Base-by-base conservation (phyloP, 2,888 invertebrate species). In the Rapana venosa region DNA sequence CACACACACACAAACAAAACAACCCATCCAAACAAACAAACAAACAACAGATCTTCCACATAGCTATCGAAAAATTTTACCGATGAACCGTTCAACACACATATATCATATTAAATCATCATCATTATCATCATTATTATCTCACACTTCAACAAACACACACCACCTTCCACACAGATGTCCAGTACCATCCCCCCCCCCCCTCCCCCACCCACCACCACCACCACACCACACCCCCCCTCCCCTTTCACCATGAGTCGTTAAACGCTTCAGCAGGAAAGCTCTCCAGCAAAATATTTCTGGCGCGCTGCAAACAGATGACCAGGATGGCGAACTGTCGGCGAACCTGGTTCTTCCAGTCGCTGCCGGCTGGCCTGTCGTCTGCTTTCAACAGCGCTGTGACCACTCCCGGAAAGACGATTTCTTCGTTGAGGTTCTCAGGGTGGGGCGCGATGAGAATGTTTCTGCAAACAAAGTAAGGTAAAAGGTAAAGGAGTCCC, bases 401-500 rank as follows among this genome's bases (percentile, higher is more conserved):
- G 1, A 92, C 91, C 0, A 95, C 91, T 13, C 95, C 95, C 0
- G 95, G 95, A 90, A 94, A 95, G 74, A 94, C 91, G 47, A 93
- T 92, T 35, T 94, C 94, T 81, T 93, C 91, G 85, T 94, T 93
- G 35, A 94, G 88, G 91, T 94, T 93, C 66, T 93, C 93, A 0
- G 94, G 93, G 88, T 94, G 94, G 15, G 95, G 95, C n/a, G 94
- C 93, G 26, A 94, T 91, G 22, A 94, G 91, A 11, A 94, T 87
- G 90, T 94, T 94, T 90, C 95, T 95, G 93, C 74, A 93, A 70
- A 32, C 36, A 56, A 47, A n/a, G 86, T 5, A 20, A 84, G 56
- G 35, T 5, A 47, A 8, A 47, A 47, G 47, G n/a, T n/a, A n/a
- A n/a, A n/a, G n/a, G n/a, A n/a, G n/a, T n/a, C n/a, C n/a, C n/a